Evolutionary conservation across 2,888 invertebrate species (phyloP).

Genomic region (Nezara viridula): DNA sequence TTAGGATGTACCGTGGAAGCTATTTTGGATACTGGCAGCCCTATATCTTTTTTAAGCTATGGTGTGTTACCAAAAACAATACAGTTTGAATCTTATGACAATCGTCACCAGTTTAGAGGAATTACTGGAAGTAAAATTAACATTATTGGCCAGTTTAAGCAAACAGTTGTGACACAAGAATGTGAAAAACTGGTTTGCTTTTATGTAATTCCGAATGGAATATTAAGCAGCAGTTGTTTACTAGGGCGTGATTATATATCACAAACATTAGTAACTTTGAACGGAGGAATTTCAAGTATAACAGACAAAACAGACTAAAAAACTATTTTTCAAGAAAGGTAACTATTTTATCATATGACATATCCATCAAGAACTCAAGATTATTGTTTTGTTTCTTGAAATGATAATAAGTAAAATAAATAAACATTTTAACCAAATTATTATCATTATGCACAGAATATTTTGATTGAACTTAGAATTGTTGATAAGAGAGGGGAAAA

Average conservation of each 20-base stretch:
- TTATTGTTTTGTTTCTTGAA: no score
- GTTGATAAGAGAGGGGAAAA: neutral
- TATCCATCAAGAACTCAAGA: no score
- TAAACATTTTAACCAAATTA: neutral
- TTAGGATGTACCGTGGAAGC: neutral
- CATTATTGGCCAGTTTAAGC: neutral
- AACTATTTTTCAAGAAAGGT: no score
- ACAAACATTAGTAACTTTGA: neutral
- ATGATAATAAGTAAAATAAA: neutral
- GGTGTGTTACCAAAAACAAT: neutral
- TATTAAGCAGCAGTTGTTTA: neutral
- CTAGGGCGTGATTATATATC: constrained; percentile 24
- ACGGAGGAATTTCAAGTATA: constrained; percentile 4
- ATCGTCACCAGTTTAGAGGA: neutral
- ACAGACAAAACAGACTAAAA: neutral
- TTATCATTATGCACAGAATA: neutral
- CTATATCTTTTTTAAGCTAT: constrained; percentile 25
- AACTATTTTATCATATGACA: no score
- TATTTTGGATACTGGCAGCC: constrained; percentile 23
- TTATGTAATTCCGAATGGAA: constrained; percentile 23
- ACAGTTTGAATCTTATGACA: neutral
- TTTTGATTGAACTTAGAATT: neutral
- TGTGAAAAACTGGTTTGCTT: neutral
- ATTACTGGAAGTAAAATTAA: constrained; percentile 29
- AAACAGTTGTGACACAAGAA: constrained; percentile 5